phyloP scores from a whole-genome alignment of 1,140 invertebrate genomes.

The Augochlora pura region DNA sequence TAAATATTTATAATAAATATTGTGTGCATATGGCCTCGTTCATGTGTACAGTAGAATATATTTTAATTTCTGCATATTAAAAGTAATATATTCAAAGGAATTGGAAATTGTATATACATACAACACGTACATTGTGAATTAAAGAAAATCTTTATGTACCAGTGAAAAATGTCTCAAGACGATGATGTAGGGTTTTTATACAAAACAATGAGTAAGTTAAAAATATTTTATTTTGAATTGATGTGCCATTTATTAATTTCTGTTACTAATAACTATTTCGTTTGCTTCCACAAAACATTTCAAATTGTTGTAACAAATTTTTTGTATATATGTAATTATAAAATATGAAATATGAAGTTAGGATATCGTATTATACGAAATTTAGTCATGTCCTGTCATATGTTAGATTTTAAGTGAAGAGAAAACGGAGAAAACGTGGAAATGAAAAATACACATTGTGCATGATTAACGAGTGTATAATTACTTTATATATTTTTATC shows the following conservation, averaged over 20 bases:
- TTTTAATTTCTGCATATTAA: conserved; percentile 13
- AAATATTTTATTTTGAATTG: neutral
- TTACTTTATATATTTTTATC: neutral
- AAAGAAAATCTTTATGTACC: neutral
- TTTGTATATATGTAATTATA: neutral
- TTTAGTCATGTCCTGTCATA: neutral
- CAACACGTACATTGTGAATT: neutral
- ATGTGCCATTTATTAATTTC: neutral
- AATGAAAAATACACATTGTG: neutral
- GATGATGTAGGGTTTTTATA: conserved; percentile 79
- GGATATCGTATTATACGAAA: neutral
- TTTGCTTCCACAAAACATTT: neutral
- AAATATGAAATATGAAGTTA: neutral
- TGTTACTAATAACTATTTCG: neutral
- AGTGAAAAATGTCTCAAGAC: conserved; percentile 75
- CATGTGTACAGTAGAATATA: neutral
- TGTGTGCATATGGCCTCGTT: neutral
- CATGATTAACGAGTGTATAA: neutral
- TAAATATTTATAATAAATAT: neutral
- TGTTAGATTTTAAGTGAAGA: neutral
- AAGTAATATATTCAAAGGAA: conserved; percentile 1
- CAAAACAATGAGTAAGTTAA: conserved; percentile 79
- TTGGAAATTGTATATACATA: neutral
- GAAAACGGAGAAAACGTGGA: neutral
- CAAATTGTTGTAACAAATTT: neutral